Evolutionary conservation across 1,140 invertebrate genomes (phyloP).

Genomic region (Goniozus legneri): DNA sequence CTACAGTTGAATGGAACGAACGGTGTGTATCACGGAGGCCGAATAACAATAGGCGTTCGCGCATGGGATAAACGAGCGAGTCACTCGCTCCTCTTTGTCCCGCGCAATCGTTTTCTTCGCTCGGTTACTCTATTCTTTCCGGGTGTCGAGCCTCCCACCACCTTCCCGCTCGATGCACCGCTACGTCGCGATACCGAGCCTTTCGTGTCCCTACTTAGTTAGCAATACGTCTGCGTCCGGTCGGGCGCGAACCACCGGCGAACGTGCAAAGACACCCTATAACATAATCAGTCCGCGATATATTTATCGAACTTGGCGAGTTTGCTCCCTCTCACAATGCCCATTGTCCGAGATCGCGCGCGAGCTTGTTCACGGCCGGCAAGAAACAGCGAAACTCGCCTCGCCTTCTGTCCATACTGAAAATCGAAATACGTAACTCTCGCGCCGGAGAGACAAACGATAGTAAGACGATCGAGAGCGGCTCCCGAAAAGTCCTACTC

Average conservation of each 20-base stretch:
- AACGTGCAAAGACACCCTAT: slow-evolving; percentile 23
- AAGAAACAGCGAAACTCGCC: too few relatives aligned
- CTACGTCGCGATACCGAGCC: slow-evolving; percentile 10
- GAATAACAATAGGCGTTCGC: slow-evolving; percentile 17
- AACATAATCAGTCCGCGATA: slow-evolving; percentile 36
- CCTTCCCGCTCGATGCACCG: slow-evolving; percentile 3
- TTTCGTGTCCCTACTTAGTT: slow-evolving; percentile 26
- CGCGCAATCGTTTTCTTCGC: not conserved
- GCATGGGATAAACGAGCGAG: slow-evolving; percentile 29
- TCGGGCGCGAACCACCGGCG: not conserved
- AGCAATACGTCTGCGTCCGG: slow-evolving; percentile 25
- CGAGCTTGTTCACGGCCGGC: slow-evolving; percentile 25
- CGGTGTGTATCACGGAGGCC: slow-evolving; percentile 9
- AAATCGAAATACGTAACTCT: too few relatives aligned
- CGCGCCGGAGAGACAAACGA: too few relatives aligned
- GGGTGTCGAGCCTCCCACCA: slow-evolving; percentile 7
- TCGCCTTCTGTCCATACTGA: too few relatives aligned
- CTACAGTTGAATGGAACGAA: slow-evolving; percentile 10
- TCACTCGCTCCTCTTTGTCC: slow-evolving; percentile 9
- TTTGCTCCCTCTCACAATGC: slow-evolving; percentile 31
- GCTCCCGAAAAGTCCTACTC: too few relatives aligned
- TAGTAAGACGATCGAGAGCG: too few relatives aligned
- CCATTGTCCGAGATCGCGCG: slow-evolving; percentile 33
- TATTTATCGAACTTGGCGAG: slow-evolving; percentile 37
- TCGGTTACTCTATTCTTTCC: too few relatives aligned